These are phyloP conservation scores for Rhinichthys klamathensis DNA, from an alignment of 2,113 vertebrate genomes.

Conservation along the genomic window DNA sequence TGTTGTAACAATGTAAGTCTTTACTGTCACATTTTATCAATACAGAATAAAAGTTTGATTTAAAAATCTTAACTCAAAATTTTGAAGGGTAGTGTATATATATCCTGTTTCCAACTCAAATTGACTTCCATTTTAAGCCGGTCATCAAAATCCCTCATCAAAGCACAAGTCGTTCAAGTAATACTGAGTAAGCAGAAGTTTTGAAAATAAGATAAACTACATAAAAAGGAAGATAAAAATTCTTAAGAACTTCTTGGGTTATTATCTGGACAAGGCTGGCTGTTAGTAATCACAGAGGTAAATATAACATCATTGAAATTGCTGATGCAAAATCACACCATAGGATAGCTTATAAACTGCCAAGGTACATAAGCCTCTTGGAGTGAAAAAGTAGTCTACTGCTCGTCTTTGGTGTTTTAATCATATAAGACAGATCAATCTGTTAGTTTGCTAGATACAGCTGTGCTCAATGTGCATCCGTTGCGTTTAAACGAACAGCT, in stretches of 20 bases:
- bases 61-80: no score
- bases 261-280: not conserved
- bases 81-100: no score
- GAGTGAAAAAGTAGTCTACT: not conserved
- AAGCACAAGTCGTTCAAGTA: not conserved
- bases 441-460: constrained; percentile 37
- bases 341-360: constrained; percentile 23
- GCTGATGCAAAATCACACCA: constrained; percentile 15
- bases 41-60: no score
- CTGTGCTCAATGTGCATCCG: constrained; percentile 53
- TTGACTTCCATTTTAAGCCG: not conserved
- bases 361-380: constrained; percentile 34
- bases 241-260: not conserved
- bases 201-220: not conserved
- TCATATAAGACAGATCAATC: constrained; percentile 46
- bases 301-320: constrained; percentile 24
- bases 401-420: constrained; percentile 25
- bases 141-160: not conserved
- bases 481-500: constrained; percentile 50
- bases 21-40: not conserved
- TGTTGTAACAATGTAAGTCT: not conserved
- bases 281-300: constrained; percentile 4
- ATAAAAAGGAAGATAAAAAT: not conserved
- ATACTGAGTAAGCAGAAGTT: not conserved
- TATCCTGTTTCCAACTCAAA: not conserved